A percentile compares a stretch with the other conserved stretches of the same genome.
Evolutionary conservation across 2,113 vertebrate species (phyloP).

Genomic region (Neomonachus schauinslandi): DNA sequence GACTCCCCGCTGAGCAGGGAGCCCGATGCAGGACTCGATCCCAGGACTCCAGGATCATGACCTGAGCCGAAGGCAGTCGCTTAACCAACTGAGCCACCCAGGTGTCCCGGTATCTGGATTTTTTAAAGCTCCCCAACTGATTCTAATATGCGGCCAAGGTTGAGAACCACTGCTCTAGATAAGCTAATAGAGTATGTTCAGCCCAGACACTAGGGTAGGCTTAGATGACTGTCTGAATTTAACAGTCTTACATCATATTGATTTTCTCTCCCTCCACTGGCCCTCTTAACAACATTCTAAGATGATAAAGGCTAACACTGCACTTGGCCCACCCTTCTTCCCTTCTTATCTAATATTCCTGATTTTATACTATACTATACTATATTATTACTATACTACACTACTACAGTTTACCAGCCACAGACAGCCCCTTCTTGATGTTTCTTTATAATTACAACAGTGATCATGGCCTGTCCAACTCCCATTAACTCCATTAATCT

Average conservation of each 20-base stretch:
- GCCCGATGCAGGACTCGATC: no score
- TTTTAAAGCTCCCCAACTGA: background rate
- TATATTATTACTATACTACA: background rate
- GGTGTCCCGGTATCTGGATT: background rate
- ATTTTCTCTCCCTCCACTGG: background rate
- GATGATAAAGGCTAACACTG: background rate
- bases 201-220: background rate
- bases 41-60: no score
- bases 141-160: background rate
- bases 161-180: background rate
- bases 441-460: background rate
- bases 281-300: conserved; percentile 1
- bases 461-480: background rate
- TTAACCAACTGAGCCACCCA: no score
- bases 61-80: no score
- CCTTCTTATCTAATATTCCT: background rate
- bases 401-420: background rate
- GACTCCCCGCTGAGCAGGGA: no score
- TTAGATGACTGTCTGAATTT: background rate
- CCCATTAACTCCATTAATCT: background rate
- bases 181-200: background rate
- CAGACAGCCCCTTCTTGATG: background rate
- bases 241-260: background rate
- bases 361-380: background rate
- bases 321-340: background rate